Base-by-base conservation (phyloP, 2,113 vertebrate species). In the Trematomus loennbergii region DNA sequence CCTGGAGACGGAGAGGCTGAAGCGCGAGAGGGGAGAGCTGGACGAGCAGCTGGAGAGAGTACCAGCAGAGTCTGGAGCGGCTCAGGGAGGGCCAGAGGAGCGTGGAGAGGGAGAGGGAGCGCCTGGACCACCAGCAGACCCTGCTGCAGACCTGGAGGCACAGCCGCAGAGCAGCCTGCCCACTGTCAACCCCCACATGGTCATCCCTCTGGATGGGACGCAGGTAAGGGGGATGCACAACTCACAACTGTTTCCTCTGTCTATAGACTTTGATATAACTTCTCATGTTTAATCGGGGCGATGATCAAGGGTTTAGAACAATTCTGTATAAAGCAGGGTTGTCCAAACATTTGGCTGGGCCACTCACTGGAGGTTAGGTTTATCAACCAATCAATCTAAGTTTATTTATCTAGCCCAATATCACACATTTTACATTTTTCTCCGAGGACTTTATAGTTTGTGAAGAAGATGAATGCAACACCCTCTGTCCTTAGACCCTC, bases 11-110 rank as follows among this genome's bases (percentile, higher is more conserved):
- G 94, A 94, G 94, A 64, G 66, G 83, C 83, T 98, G 86, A 87
- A 40, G 76, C 95, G 88, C 3, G 96, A 98, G 25, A 93, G 93
- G 9, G 89, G 92, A 0, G 96, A 96, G 72, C 93, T 99, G 12
- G 96, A 97, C 7, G 90, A 87, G 36, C 97, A 97, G 75, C 94
- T 94, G 48, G 94, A 95, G 75, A n/a, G 96, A 97, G 86, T 98
- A 99, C 92, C 98, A 98, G 91, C 97, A 96, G 0, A 96, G 96
- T 85, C 94, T 99, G 69, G 98, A 98, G 93, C 92, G 97, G 46
- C 95, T 99, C 59, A 84, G 96, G 1, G 97, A 98, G 58, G 96
- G 97, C 36, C 97, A 97, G 94, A 94, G 95, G 17, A 93, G 92
- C 0, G 96, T 98, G 0, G 96, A 97, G 88, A 96, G 90, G 3